Conservation (phyloP, 2,888 invertebrate genomes). For the Lithosia quadra region DNA sequence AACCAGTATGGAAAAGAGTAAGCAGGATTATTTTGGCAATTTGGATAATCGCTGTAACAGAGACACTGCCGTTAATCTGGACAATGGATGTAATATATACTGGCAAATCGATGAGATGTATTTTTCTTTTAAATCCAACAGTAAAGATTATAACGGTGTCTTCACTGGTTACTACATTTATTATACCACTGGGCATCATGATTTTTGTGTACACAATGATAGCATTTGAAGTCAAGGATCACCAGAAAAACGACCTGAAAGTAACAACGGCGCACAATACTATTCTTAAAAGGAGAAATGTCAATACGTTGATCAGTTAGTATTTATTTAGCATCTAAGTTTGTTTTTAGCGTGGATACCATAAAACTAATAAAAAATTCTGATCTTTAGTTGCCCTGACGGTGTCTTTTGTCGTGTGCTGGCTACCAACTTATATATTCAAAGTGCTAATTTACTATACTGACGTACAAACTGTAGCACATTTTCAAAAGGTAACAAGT, state of each 20-base stretch:
- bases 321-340: background rate
- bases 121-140: conserved; percentile 20
- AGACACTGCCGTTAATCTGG: conserved; percentile 40
- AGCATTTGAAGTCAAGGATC: conserved; percentile 49
- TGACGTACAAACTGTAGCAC: conserved; percentile 56
- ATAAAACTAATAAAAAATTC: conserved; percentile 7
- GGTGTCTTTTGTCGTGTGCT: conserved; percentile 76
- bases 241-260: conserved; percentile 35
- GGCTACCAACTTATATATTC: conserved; percentile 73
- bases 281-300: conserved; percentile 48
- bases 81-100: conserved; percentile 45
- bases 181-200: conserved; percentile 52
- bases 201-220: conserved; percentile 54
- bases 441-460: conserved; percentile 60
- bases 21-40: conserved; percentile 43
- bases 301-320: conserved; percentile 57
- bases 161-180: conserved; percentile 44
- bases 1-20: conserved; percentile 41
- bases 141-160: conserved; percentile 37
- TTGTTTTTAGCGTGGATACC: background rate
- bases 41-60: conserved; percentile 51
- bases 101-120: conserved; percentile 40
- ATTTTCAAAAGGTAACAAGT: conserved; percentile 56
- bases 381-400: conserved; percentile 75
- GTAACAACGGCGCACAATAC: conserved; percentile 44